phyloP scores from a whole-genome alignment of 1,140 invertebrate genomes.

The Scaptomyza graminum region DNA sequence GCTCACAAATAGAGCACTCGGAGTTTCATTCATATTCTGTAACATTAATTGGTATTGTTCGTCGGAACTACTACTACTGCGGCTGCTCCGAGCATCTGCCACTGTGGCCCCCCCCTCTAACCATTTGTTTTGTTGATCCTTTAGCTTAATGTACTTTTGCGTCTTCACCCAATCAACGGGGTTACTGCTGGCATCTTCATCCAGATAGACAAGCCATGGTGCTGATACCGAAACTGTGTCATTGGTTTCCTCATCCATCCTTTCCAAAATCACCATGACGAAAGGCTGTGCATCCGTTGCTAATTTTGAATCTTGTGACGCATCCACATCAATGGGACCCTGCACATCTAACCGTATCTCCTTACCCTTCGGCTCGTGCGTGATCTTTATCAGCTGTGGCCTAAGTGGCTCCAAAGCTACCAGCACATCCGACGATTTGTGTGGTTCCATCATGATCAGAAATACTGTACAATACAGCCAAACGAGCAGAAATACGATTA shows the following conservation, averaged over 20 bases:
- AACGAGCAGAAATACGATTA: not conserved
- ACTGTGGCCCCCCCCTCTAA: not conserved
- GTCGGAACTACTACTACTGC: not conserved
- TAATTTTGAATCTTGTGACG: not conserved
- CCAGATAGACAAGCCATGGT: not conserved
- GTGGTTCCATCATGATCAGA: slow-evolving; percentile 84
- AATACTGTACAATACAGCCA: slow-evolving; percentile 11
- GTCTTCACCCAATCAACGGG: not conserved
- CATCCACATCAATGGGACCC: not conserved
- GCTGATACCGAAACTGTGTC: not conserved
- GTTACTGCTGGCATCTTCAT: too few relatives aligned
- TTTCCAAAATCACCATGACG: not conserved
- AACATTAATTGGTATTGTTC: not conserved
- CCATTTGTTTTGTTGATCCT: too few relatives aligned
- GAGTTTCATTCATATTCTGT: not conserved
- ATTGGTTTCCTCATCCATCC: not conserved
- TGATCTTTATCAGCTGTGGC: too few relatives aligned
- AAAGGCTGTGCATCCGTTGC: not conserved
- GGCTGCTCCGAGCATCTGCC: not conserved
- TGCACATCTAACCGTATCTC: not conserved
- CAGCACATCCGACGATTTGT: not conserved
- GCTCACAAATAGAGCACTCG: not conserved
- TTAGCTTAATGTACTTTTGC: not conserved
- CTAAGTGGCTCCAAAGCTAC: not conserved
- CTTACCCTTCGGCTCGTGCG: not conserved